A percentile compares a stretch with the other conserved stretches of the same genome.
phyloP scores from a whole-genome alignment of 2,797 vertebrate species.

The Rousettus madagascariensis region DNA sequence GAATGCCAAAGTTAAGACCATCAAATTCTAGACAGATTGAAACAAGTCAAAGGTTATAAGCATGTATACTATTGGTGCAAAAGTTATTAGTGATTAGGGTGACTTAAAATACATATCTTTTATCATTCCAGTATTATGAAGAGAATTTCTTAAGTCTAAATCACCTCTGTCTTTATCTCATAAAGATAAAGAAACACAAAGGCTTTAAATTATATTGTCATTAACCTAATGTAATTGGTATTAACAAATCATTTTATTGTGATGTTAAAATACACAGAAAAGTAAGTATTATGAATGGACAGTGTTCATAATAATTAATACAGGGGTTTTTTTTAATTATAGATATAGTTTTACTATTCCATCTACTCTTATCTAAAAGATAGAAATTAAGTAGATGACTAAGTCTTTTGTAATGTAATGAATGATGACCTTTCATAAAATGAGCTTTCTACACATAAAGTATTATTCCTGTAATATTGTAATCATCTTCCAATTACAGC shows the following conservation, averaged over 20 bases:
- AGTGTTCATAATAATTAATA: slow-evolving; percentile 30
- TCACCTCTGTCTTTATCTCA: neutral
- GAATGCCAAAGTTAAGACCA: neutral
- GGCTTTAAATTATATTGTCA: neutral
- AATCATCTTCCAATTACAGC: slow-evolving; percentile 70
- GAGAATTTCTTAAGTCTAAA: slow-evolving; percentile 32
- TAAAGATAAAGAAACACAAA: slow-evolving; percentile 14
- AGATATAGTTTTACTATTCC: slow-evolving; percentile 2
- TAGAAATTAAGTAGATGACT: slow-evolving; percentile 65
- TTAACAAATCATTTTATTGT: slow-evolving; percentile 5
- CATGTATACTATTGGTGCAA: neutral
- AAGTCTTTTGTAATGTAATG: slow-evolving; percentile 56
- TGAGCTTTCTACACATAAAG: slow-evolving; percentile 59
- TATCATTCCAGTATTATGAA: neutral
- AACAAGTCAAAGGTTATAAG: neutral
- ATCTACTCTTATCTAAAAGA: slow-evolving; percentile 23
- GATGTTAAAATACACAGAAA: slow-evolving; percentile 38
- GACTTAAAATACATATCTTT: neutral
- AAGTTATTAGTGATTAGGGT: slow-evolving; percentile 21
- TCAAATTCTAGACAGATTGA: neutral
- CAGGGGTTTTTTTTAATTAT: neutral
- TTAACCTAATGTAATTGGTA: slow-evolving; percentile 29
- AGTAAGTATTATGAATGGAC: slow-evolving; percentile 3
- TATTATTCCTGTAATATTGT: slow-evolving; percentile 70
- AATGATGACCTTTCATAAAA: slow-evolving; percentile 67